A percentile compares a stretch with the other conserved stretches of the same genome.
phyloP scores from a whole-genome alignment of 2,888 invertebrate species.

The Catonia carolina region DNA sequence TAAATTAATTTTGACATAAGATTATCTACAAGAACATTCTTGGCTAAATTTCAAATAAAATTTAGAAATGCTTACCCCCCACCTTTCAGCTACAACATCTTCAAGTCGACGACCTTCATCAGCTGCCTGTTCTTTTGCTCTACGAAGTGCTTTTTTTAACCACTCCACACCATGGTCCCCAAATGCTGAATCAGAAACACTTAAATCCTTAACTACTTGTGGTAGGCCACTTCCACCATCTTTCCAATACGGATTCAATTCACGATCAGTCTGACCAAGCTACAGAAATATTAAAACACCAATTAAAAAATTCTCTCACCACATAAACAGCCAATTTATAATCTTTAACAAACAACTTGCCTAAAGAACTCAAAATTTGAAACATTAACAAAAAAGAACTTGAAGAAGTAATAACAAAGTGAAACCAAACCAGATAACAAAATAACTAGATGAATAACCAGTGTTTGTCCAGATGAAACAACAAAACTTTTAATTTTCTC shows the following conservation, averaged over 20 bases:
- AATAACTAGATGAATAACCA: too few relatives aligned
- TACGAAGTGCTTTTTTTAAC: constrained; percentile 48
- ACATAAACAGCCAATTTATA: too few relatives aligned
- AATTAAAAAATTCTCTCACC: neutral
- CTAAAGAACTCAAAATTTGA: too few relatives aligned
- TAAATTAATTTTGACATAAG: too few relatives aligned
- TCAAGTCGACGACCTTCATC: constrained; percentile 48
- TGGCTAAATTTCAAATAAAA: too few relatives aligned
- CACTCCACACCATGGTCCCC: constrained; percentile 50
- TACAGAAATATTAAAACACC: constrained; percentile 44
- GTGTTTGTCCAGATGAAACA: too few relatives aligned
- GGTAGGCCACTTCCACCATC: constrained; percentile 82
- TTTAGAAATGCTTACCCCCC: constrained; percentile 48
- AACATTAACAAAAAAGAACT: too few relatives aligned
- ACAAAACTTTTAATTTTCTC: too few relatives aligned
- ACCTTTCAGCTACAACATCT: constrained; percentile 52
- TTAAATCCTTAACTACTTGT: constrained; percentile 24
- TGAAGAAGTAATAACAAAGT: too few relatives aligned
- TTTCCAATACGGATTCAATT: constrained; percentile 91
- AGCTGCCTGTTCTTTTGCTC: constrained; percentile 50
- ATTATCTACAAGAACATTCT: too few relatives aligned
- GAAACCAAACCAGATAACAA: too few relatives aligned
- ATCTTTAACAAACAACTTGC: too few relatives aligned
- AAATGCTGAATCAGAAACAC: constrained; percentile 34
- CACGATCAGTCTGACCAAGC: constrained; percentile 64